phyloP scores from a whole-genome alignment of 2,113 vertebrate species.

The Sigmodon hispidus region DNA sequence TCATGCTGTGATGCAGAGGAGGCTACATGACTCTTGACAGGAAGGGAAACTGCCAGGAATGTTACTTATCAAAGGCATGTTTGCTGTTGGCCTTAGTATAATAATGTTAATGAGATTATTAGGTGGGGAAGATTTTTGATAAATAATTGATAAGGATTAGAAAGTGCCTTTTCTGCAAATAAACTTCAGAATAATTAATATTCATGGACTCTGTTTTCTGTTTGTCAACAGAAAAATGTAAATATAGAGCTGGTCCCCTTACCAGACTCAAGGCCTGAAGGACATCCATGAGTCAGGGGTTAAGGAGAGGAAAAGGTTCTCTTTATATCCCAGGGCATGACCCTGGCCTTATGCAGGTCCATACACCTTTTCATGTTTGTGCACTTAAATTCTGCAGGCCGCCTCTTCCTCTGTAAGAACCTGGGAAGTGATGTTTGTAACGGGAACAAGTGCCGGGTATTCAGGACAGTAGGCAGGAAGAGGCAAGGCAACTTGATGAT shows the following conservation, averaged over 20 bases:
- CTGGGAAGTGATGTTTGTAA: conserved; percentile 77
- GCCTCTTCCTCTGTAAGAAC: conserved; percentile 75
- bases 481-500: conserved; percentile 87
- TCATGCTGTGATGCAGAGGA: neutral
- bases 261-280: conserved; percentile 89
- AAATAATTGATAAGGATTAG: conserved; percentile 94
- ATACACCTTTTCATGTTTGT: conserved; percentile 81
- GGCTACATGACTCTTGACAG: conserved; percentile 51
- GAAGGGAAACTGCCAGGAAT: conserved; percentile 62
- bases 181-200: conserved; percentile 96
- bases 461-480: conserved; percentile 83
- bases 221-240: conserved; percentile 93
- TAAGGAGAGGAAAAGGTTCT: conserved; percentile 89
- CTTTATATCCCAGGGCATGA: conserved; percentile 84
- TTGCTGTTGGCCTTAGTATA: conserved; percentile 80
- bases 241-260: conserved; percentile 89
- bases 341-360: conserved; percentile 88
- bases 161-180: conserved; percentile 88
- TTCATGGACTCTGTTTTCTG: conserved; percentile 93
- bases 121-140: conserved; percentile 89
- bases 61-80: conserved; percentile 69
- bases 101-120: conserved; percentile 89
- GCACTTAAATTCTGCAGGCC: conserved; percentile 73
- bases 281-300: conserved; percentile 91
- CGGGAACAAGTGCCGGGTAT: conserved; percentile 81